Evolutionary conservation across 2,888 invertebrate genomes (phyloP).

Genomic region (Strigamia transsilvanica): DNA sequence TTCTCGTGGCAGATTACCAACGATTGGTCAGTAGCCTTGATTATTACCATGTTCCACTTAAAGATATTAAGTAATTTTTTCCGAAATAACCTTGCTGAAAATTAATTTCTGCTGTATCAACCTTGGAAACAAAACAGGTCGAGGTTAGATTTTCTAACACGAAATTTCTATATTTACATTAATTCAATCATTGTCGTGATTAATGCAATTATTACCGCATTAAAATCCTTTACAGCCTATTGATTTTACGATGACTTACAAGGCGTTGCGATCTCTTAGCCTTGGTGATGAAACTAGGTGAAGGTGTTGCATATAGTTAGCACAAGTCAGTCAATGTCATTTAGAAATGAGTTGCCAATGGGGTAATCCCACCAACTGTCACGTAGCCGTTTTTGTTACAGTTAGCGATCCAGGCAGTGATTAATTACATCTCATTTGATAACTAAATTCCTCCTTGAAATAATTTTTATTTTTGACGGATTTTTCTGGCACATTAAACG

Average conservation of each 20-base stretch:
- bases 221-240: not conserved
- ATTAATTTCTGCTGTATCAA: not conserved
- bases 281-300: slow-evolving; percentile 45
- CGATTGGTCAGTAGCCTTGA: slow-evolving; percentile 38
- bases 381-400: not conserved
- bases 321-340: slow-evolving; percentile 46
- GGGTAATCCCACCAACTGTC: not conserved
- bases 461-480: too few species aligned
- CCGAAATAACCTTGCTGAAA: slow-evolving; percentile 22
- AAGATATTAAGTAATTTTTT: slow-evolving; percentile 32
- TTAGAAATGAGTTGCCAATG: not conserved
- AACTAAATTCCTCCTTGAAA: too few species aligned
- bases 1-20: slow-evolving; percentile 24
- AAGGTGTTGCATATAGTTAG: slow-evolving; percentile 42
- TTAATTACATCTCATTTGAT: too few species aligned
- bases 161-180: not conserved
- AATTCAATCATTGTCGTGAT: slow-evolving; percentile 9
- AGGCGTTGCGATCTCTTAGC: not conserved
- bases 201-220: not conserved
- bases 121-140: slow-evolving; percentile 29
- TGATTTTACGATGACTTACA: not conserved
- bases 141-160: not conserved
- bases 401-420: too few species aligned
- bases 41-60: slow-evolving; percentile 43
- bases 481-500: too few species aligned